Evolutionary conservation across 2,797 vertebrate species (phyloP).

Genomic region (Merluccius polli): DNA sequence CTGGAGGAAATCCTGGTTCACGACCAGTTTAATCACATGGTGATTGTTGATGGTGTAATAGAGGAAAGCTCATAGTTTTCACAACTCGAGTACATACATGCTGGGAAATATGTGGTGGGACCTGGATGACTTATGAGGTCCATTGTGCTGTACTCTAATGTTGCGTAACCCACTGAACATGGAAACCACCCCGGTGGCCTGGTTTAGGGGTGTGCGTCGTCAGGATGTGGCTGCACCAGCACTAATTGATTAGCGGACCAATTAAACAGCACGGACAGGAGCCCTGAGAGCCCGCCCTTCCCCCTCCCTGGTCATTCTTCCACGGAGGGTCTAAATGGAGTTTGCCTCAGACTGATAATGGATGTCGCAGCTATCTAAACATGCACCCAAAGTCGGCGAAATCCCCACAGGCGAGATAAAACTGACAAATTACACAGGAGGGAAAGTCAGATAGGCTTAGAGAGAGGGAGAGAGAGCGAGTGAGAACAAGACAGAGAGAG

Average conservation of each 20-base stretch:
- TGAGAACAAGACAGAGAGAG: constrained; percentile 16
- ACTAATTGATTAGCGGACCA: constrained; percentile 54
- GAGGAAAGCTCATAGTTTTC: background rate
- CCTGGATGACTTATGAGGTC: constrained; percentile 8
- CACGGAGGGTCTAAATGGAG: constrained; percentile 48
- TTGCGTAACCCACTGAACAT: background rate
- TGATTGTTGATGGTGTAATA: no score
- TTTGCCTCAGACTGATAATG: constrained; percentile 61
- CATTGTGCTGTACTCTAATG: constrained; percentile 4
- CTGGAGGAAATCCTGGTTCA: no score
- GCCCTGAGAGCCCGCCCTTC: constrained; percentile 26
- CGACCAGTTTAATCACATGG: no score
- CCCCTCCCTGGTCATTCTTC: constrained; percentile 45
- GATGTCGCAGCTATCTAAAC: constrained; percentile 57
- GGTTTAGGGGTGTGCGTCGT: constrained; percentile 30
- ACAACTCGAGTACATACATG: background rate
- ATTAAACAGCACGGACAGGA: constrained; percentile 46
- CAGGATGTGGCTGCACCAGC: background rate
- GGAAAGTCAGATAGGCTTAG: constrained; percentile 29
- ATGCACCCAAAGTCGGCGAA: constrained; percentile 51
- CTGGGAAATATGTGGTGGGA: background rate
- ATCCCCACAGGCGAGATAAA: constrained; percentile 52
- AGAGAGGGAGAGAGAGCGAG: constrained; percentile 24
- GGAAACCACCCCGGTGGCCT: constrained; percentile 25
- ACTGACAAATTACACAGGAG: constrained; percentile 46